Base-by-base conservation (phyloP, 2,797 vertebrate species). In the Chanos chanos region DNA sequence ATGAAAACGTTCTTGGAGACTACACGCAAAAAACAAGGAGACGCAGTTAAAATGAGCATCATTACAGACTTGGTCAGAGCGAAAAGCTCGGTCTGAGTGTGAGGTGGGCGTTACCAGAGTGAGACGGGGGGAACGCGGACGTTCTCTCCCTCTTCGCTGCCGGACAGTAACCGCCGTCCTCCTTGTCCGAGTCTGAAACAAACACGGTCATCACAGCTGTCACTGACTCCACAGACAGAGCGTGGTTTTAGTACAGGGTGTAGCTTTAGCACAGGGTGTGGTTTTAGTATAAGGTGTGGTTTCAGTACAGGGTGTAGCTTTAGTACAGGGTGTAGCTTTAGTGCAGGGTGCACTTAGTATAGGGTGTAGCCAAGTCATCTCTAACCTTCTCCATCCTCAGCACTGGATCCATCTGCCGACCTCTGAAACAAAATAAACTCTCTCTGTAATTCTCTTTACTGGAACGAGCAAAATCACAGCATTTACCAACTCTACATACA, bases 371-470 rank as follows among this genome's bases (percentile, higher is more conserved):
- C n/a, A n/a, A 6, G 10, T 27, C 18, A 30, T 36, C 36, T 31
- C 53, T 91, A 79, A 93, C 92, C 91, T 72, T 93, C 91, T 71
- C 88, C 90, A 40, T 89, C 90, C 77, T 93, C 91, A 0, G 90
- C 87, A 70, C 91, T 92, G 43, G 92, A 92, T 45, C 83, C 80
- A 61, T 89, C 90, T 1, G 89, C 88, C 71, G 90, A 87, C 73
- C 92, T 92, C 91, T 93, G 82, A 53, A n/a, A n/a, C n/a, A n/a
- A n/a, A n/a, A n/a, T n/a, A n/a, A n/a, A n/a, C n/a, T n/a, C n/a
- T n/a, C n/a, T n/a, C n/a, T n/a, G n/a, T n/a, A n/a, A n/a, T n/a
- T n/a, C 5, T 18, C 7, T 19, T 6, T 3, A 5, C 34, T 2
- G 12, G 22, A 9, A 31, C 24, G 27, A n/a, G 5, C 12, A 37